phyloP scores from a whole-genome alignment of 2,888 invertebrate genomes.

The Alviniconcha strummeri region DNA sequence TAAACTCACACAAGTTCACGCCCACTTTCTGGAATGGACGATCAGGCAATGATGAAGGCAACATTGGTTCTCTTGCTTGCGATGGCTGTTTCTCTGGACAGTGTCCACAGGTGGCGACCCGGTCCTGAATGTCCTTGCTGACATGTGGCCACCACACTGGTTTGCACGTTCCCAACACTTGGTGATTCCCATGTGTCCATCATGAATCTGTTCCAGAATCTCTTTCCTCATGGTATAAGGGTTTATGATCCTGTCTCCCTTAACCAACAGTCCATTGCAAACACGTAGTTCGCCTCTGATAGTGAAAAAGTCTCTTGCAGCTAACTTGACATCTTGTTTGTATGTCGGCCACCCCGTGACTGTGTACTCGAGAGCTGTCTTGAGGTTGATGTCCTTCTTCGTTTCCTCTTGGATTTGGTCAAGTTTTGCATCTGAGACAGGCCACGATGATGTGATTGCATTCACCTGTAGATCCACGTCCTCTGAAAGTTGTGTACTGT shows the following conservation, averaged over 20 bases:
- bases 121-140: conserved; percentile 31
- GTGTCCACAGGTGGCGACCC: conserved; percentile 33
- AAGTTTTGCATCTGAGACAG: background rate
- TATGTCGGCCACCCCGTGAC: background rate
- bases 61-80: conserved; percentile 42
- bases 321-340: background rate
- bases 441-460: background rate
- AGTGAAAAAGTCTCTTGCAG: background rate
- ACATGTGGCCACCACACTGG: conserved; percentile 47
- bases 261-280: background rate
- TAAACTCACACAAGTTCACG: conserved; percentile 42
- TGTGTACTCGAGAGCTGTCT: background rate
- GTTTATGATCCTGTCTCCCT: background rate
- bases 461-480: background rate
- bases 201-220: conserved; percentile 41
- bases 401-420: background rate
- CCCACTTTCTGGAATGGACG: conserved; percentile 44
- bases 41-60: conserved; percentile 37
- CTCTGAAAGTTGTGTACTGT: background rate
- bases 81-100: conserved; percentile 42
- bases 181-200: conserved; percentile 45
- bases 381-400: background rate
- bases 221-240: conserved; percentile 22
- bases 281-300: background rate
- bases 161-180: conserved; percentile 42